Base-by-base conservation (phyloP, 2,888 invertebrate species). In the Cephalotes varians region DNA sequence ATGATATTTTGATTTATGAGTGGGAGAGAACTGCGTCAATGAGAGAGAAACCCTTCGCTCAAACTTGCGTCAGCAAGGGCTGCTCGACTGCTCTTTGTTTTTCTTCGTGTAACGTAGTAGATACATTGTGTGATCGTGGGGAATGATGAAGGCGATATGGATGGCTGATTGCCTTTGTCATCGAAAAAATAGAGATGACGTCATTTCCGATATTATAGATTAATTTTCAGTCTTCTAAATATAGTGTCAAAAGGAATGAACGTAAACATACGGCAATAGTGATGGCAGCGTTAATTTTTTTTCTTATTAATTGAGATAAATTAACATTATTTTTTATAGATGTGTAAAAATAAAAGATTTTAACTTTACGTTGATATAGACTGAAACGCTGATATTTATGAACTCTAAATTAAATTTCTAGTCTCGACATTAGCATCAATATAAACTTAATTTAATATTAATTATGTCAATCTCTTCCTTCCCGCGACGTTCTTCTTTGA, bases 1-100 rank as follows among this genome's bases (percentile, higher is more conserved):
- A 79, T 79, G 56, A 79, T 77, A 77, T 79, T 71, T 79, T 71
- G 77, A 79, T 79, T 71, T 44, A 71, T 44, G 56, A 56, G 56
- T 44, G 18, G 28, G 18, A 34, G 71, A 56, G 31, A 40, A 44
- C 40, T 34, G 18, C 77, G 56, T 79, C 77, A 58, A 58, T 44
- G 71, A 79, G 34, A 71, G 77, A 44, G 71, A 71, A 71, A 56
- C 18, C 34, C 18, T 56, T 34, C 44, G 77, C 58, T 79, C 77
- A 71, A 44, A 49, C 18, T 37, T 79, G 34, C 80, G 80, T 80
- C 79, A 80, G 80, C 47, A 51, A 60, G 80, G 80, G 60, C 21
- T 28, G 37, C 15, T 10, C 10, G 58, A 21, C 40, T n/a, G 15
- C 18, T 34, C 21, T 37, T 34, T 54, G 21, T 72, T 71, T 77